Base-by-base conservation (phyloP, 2,888 invertebrate genomes). In the Zeuzera pyrina region DNA sequence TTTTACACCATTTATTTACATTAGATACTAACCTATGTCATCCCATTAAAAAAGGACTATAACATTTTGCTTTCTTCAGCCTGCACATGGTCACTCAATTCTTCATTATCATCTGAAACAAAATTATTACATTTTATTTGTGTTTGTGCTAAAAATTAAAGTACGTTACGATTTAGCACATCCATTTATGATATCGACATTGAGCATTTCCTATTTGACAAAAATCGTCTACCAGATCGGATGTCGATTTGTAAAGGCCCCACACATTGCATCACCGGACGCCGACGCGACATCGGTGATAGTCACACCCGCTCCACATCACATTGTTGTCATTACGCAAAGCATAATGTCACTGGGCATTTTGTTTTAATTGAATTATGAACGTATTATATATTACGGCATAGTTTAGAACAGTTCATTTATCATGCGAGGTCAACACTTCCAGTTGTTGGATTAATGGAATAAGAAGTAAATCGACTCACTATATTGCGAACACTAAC, bases 221-320 rank as follows among this genome's bases (percentile, higher is more conserved):
- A 49, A 48, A 48, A 44, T 37, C 10, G 57, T 56, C 52, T 56
- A 48, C 35, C 47, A 36, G 40, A 45, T 48, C 41, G 47, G 47
- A 59, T 52, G 49, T 45, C 53, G 40, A 56, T 54, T 49, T 33
- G 43, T 43, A 57, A 56, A 59, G 64, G 62, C 47, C 52, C 31
- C 38, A 37, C 37, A 36, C 41, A 36, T 68, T 67, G 57, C 64
- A 49, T 57, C 63, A 68, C 69, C 70, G 72, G 70, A 70, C 62
- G 63, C 57, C 31, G 29, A 19, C 4, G 48, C 54, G 56, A 49
- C n/a, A n/a, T n/a, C 58, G 36, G 42, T 27, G 31, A 32, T 31
- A 26, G 28, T 30, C 35, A 39, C 40, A 47, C 52, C 53, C 16
- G 25, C 19, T 33, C 33, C 39, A 52, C 56, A 62, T 61, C 65